Evolutionary conservation across 2,797 vertebrate genomes (phyloP).

Genomic region (Cryptoblepharus egeriae): DNA sequence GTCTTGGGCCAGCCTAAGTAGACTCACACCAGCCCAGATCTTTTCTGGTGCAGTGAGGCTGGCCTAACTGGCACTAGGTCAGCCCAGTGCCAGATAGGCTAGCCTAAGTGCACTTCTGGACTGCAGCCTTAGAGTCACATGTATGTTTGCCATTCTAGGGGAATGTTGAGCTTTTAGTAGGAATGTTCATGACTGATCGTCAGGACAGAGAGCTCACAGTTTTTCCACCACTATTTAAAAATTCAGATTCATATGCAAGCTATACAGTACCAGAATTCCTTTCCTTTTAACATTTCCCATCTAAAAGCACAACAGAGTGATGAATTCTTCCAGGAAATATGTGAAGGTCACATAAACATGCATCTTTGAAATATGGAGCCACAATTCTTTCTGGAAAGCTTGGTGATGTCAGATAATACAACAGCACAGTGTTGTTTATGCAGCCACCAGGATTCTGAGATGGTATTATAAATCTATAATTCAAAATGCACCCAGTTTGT

Average conservation of each 20-base stretch:
- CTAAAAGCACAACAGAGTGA: constrained; percentile 28
- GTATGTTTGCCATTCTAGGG: constrained; percentile 49
- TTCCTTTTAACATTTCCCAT: constrained; percentile 51
- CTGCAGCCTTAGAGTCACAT: constrained; percentile 44
- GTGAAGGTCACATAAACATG: neutral
- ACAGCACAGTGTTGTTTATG: neutral
- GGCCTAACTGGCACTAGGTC: no score
- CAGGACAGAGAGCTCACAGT: constrained; percentile 44
- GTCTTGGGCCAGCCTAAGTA: no score
- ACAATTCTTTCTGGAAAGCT: neutral
- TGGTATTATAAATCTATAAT: neutral
- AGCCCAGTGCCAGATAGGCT: no score
- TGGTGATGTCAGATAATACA: neutral
- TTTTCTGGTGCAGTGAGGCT: no score
- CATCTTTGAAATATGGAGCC: neutral
- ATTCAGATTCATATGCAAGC: neutral
- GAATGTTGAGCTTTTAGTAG: constrained; percentile 49
- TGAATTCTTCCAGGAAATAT: constrained; percentile 38
- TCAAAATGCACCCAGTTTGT: neutral
- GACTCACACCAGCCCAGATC: no score
- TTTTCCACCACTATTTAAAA: constrained; percentile 43
- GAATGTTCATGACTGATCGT: constrained; percentile 69
- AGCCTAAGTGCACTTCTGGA: no score
- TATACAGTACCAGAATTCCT: constrained; percentile 29
- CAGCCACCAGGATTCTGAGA: constrained; percentile 8